Evolutionary conservation across 2,797 vertebrate genomes (phyloP).

Genomic region (Platalea minor): DNA sequence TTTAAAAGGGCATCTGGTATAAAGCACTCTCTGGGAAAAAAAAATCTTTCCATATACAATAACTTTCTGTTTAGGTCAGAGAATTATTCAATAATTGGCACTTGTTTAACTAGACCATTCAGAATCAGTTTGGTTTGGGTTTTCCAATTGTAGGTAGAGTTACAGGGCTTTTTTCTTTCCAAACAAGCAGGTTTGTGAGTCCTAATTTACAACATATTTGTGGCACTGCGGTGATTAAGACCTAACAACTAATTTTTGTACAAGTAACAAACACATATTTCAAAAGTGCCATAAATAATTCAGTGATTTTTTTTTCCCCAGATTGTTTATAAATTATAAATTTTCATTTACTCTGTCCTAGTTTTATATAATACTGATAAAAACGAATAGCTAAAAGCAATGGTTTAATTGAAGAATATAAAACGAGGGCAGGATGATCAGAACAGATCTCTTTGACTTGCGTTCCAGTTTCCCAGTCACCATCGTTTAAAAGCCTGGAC

Average conservation of each 20-base stretch:
- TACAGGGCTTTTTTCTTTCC: constrained; percentile 65
- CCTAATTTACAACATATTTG: constrained; percentile 77
- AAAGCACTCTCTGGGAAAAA: constrained; percentile 74
- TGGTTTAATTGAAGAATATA: constrained; percentile 61
- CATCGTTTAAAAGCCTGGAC: constrained; percentile 31
- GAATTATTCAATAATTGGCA: constrained; percentile 92
- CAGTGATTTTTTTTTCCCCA: constrained; percentile 72
- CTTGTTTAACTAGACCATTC: constrained; percentile 90
- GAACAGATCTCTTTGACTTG: constrained; percentile 48
- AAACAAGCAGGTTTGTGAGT: constrained; percentile 72
- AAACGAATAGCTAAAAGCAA: constrained; percentile 55
- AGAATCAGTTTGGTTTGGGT: constrained; percentile 75
- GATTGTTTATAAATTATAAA: constrained; percentile 84
- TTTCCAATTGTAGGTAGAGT: constrained; percentile 77
- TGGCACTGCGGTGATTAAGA: constrained; percentile 77
- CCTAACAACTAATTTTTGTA: constrained; percentile 77
- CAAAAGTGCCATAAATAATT: constrained; percentile 80
- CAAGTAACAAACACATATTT: constrained; percentile 80
- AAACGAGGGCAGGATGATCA: constrained; percentile 51
- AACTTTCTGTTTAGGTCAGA: constrained; percentile 83
- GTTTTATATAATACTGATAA: constrained; percentile 75
- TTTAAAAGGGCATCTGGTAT: constrained; percentile 95
- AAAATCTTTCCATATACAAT: constrained; percentile 80
- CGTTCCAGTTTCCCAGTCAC: constrained; percentile 4
- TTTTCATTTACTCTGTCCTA: constrained; percentile 80